Evolutionary conservation across 2,888 invertebrate genomes (phyloP).

Genomic region (Cerastis leucographa): DNA sequence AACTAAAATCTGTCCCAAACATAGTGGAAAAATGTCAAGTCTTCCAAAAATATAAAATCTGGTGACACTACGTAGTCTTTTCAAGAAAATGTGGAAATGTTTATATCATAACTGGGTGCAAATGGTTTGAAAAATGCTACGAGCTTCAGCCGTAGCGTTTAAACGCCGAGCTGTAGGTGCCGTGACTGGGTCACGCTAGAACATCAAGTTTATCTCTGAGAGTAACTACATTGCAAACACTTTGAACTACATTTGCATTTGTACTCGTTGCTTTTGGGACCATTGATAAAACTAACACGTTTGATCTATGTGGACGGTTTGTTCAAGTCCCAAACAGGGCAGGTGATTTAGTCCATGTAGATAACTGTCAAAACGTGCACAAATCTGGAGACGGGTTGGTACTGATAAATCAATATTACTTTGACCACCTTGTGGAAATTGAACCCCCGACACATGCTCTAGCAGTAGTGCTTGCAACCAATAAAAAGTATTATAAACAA

Average conservation of each 20-base stretch:
- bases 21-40: background rate
- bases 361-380: background rate
- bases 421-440: background rate
- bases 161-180: conserved; percentile 28
- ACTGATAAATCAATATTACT: background rate
- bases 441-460: background rate
- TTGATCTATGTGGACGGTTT: background rate
- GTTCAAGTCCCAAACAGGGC: background rate
- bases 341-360: background rate
- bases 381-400: background rate
- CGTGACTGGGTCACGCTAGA: conserved; percentile 36
- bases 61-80: conserved; percentile 34
- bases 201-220: conserved; percentile 37
- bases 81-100: conserved; percentile 47
- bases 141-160: conserved; percentile 29
- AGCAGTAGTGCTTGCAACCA: background rate
- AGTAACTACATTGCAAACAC: conserved; percentile 47
- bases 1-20: background rate
- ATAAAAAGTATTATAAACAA: background rate
- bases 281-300: conserved; percentile 38
- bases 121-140: conserved; percentile 63
- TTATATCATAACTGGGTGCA: conserved; percentile 54
- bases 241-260: conserved; percentile 51
- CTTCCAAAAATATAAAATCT: conserved; percentile 30
- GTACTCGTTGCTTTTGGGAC: conserved; percentile 39